Conservation (phyloP, 30 jellyfish, hydroid and myxozoan species). For the Phacellophora camtschatica region DNA sequence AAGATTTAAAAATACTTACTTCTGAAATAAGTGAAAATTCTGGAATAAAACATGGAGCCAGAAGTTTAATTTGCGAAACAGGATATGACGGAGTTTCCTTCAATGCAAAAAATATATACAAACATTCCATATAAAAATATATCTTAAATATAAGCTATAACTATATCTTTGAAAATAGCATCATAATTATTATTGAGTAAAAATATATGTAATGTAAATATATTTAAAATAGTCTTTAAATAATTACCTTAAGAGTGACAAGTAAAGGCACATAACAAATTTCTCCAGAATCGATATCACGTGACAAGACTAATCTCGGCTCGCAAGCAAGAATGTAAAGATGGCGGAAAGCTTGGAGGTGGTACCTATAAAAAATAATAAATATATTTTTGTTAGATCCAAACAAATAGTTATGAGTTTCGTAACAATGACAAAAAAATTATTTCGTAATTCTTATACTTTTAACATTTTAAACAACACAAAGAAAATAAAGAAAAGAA, state of each 20-base stretch:
- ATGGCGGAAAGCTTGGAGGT: slow-evolving; percentile 96
- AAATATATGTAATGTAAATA: too few species aligned
- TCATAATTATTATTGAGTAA: too few species aligned
- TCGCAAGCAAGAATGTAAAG: slow-evolving; percentile 91
- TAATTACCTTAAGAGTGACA: slow-evolving; percentile 83
- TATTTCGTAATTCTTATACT: too few species aligned
- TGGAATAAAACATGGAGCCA: slow-evolving; percentile 94
- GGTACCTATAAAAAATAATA: slow-evolving; percentile 57
- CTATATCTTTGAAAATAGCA: too few species aligned
- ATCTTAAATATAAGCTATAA: too few species aligned
- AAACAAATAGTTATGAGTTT: background rate
- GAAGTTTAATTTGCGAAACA: slow-evolving; percentile 43
- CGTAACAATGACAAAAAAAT: too few species aligned
- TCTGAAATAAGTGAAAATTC: slow-evolving; percentile 63
- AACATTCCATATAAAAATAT: too few species aligned
- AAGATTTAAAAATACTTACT: slow-evolving; percentile 57
- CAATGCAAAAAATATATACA: background rate
- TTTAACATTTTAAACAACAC: too few species aligned
- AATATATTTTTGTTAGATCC: background rate
- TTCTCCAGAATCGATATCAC: slow-evolving; percentile 73
- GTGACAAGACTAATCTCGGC: slow-evolving; percentile 78
- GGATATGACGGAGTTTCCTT: slow-evolving; percentile 81
- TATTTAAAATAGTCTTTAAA: too few species aligned
- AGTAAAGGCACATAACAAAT: slow-evolving; percentile 79
- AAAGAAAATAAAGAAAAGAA: too few species aligned